Conservation (phyloP, 2,888 invertebrate genomes). For the Acrobasis suavella region DNA sequence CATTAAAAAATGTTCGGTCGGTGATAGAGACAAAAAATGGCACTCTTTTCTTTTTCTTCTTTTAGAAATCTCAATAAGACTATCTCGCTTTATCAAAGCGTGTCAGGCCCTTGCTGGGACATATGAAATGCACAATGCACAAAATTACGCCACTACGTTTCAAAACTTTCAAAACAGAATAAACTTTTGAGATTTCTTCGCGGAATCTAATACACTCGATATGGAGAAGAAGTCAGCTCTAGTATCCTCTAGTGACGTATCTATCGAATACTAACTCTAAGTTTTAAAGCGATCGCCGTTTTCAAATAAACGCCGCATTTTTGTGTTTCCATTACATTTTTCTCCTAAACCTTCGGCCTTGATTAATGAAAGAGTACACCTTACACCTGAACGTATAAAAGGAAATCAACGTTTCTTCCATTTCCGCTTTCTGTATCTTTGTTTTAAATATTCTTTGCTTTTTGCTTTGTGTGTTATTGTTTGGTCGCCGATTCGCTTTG, state of each 20-base stretch:
- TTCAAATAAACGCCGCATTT: constrained; percentile 25
- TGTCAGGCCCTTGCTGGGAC: too few species aligned
- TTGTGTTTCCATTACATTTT: constrained; percentile 33
- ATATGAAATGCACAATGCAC: too few species aligned
- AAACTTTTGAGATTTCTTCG: too few species aligned
- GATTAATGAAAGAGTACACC: constrained; percentile 42
- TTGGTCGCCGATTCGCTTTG: neutral
- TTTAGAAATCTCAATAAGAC: too few species aligned
- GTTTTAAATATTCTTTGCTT: constrained; percentile 17
- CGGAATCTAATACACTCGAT: too few species aligned
- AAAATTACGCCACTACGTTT: too few species aligned
- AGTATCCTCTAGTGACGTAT: neutral
- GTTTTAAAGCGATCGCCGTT: constrained; percentile 5
- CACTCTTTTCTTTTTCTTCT: too few species aligned
- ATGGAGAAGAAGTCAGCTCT: too few species aligned
- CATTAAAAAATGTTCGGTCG: too few species aligned
- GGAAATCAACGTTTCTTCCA: constrained; percentile 34
- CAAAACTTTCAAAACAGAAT: too few species aligned
- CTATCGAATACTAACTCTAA: neutral
- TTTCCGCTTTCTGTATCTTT: constrained; percentile 29
- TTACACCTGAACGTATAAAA: constrained; percentile 36
- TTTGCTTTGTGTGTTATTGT: constrained; percentile 9
- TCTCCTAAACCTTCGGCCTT: constrained; percentile 39
- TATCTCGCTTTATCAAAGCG: too few species aligned
- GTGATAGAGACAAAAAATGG: too few species aligned